phyloP scores from a whole-genome alignment of 2,113 vertebrate genomes.

The Cisticola juncidis region DNA sequence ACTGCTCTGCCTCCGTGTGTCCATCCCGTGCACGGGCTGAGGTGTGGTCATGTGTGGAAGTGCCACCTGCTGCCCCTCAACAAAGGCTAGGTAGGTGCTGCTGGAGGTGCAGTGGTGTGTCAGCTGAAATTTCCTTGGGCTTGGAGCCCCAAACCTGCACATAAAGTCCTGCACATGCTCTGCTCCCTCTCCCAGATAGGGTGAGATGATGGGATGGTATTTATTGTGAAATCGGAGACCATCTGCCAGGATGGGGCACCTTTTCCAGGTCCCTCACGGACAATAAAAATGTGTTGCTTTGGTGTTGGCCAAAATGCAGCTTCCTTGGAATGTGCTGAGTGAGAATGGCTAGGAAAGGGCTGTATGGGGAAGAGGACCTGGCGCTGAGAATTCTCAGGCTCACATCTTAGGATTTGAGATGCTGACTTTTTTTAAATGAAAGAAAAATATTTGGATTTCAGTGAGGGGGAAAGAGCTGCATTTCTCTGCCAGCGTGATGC shows the following conservation, averaged over 20 bases:
- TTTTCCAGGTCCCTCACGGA: background rate
- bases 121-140: background rate
- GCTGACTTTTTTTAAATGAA: background rate
- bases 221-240: background rate
- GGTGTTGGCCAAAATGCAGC: background rate
- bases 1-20: accelerated
- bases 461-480: background rate
- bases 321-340: background rate
- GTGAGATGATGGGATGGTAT: background rate
- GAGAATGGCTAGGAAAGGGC: background rate
- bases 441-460: background rate
- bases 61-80: background rate
- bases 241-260: background rate
- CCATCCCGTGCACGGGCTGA: background rate
- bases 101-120: background rate
- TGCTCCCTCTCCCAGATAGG: background rate
- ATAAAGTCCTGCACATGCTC: background rate
- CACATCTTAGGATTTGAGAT: background rate
- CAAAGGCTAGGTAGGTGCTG: background rate
- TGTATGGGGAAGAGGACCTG: background rate
- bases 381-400: background rate
- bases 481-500: background rate
- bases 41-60: background rate
- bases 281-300: background rate
- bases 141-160: background rate